Conservation (phyloP, 2,113 vertebrate genomes). For the Callionymus lyra region DNA sequence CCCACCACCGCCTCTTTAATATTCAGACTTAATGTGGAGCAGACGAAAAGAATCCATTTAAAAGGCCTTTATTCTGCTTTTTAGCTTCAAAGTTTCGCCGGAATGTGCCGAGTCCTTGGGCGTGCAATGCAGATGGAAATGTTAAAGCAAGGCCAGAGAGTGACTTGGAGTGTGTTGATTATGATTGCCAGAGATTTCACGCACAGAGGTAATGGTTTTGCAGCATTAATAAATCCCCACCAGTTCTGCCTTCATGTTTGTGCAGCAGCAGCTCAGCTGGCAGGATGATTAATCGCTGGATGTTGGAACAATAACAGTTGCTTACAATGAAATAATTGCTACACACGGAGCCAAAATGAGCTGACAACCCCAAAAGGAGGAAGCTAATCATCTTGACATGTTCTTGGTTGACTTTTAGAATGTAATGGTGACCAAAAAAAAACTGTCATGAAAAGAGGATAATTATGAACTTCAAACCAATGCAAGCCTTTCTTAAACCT, state of each 20-base stretch:
- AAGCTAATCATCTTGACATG: constrained; percentile 27
- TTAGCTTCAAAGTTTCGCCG: constrained; percentile 23
- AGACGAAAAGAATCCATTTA: constrained; percentile 8
- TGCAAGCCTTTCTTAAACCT: not conserved
- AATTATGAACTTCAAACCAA: not conserved
- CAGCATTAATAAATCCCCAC: constrained; percentile 7
- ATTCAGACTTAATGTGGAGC: constrained; percentile 14
- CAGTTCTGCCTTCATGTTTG: constrained; percentile 5
- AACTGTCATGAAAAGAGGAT: too few species aligned
- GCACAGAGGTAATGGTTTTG: constrained; percentile 4
- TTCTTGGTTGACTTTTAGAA: constrained; percentile 2
- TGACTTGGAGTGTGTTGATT: constrained; percentile 8
- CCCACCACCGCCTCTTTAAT: constrained; percentile 10
- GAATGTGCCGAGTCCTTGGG: constrained; percentile 15
- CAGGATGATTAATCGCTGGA: constrained; percentile 29
- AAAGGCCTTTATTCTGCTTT: constrained; percentile 17
- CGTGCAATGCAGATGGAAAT: constrained; percentile 16
- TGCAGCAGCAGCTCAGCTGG: constrained; percentile 8
- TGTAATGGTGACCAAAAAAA: too few species aligned
- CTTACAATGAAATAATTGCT: constrained; percentile 42
- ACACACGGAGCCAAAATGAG: constrained; percentile 27
- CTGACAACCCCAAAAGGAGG: constrained; percentile 29
- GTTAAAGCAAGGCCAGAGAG: constrained; percentile 8
- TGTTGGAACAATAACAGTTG: constrained; percentile 38
- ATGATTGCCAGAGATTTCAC: constrained; percentile 5